Conservation (phyloP, 2,888 invertebrate genomes). For the Dascillus cervinus region DNA sequence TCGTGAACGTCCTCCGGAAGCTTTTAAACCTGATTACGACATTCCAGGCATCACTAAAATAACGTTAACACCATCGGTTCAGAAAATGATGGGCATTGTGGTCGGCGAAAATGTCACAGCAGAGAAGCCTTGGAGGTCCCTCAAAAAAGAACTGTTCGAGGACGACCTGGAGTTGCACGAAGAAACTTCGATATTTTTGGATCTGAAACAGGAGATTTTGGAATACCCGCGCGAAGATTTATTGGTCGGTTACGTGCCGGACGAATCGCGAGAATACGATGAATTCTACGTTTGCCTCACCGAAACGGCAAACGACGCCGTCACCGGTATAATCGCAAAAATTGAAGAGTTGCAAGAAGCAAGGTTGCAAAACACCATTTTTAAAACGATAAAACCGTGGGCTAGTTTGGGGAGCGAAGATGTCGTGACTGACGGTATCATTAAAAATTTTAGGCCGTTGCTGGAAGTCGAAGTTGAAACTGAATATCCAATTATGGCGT, state of each 20-base stretch:
- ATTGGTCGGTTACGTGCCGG: conserved; percentile 60
- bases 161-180: conserved; percentile 54
- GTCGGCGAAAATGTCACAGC: conserved; percentile 62
- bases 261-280: conserved; percentile 52
- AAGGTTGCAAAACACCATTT: conserved; percentile 17
- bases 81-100: conserved; percentile 53
- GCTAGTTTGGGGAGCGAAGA: conserved; percentile 55
- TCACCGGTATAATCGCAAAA: conserved; percentile 46
- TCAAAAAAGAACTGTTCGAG: conserved; percentile 53
- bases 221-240: conserved; percentile 42
- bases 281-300: conserved; percentile 65
- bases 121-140: conserved; percentile 66
- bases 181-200: conserved; percentile 45
- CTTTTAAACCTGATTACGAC: conserved; percentile 35
- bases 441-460: conserved; percentile 49
- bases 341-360: conserved; percentile 48
- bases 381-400: conserved; percentile 46
- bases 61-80: conserved; percentile 49
- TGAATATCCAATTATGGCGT: conserved; percentile 48
- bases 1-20: conserved; percentile 10
- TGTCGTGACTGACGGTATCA: conserved; percentile 51
- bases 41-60: conserved; percentile 51
- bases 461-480: conserved; percentile 62
- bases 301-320: conserved; percentile 46
- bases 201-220: conserved; percentile 37